A percentile compares a stretch with the other conserved stretches of the same genome.
These are phyloP conservation scores for Chromis chromis DNA, from an alignment of 2,797 vertebrate species.

Conservation along the genomic window DNA sequence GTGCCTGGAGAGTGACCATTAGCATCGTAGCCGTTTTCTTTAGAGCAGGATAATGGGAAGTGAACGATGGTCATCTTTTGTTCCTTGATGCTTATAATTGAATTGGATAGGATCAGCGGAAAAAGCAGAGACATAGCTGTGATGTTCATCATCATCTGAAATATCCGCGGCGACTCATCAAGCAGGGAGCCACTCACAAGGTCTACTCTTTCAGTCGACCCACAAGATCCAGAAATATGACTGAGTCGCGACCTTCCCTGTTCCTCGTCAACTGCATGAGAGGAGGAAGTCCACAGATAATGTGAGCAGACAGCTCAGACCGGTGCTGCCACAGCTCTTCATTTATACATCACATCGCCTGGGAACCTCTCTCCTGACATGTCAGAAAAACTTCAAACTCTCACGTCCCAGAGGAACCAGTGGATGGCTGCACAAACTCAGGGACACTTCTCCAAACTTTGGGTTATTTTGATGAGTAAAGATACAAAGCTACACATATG, in stretches of 20 bases:
- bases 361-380: slow-evolving; percentile 49
- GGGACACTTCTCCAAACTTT: slow-evolving; percentile 10
- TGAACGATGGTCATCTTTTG: slow-evolving; percentile 38
- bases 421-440: slow-evolving; percentile 41
- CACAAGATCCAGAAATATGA: slow-evolving; percentile 24
- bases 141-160: slow-evolving; percentile 18
- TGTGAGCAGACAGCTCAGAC: slow-evolving; percentile 65
- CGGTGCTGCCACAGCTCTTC: slow-evolving; percentile 60
- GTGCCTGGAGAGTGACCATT: slow-evolving; percentile 66
- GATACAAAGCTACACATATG: not conserved
- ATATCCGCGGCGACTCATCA: slow-evolving; percentile 21
- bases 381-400: slow-evolving; percentile 55
- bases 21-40: slow-evolving; percentile 45
- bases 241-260: slow-evolving; percentile 51
- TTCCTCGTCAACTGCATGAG: slow-evolving; percentile 14
- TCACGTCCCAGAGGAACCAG: slow-evolving; percentile 21
- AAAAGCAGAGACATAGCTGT: slow-evolving; percentile 18
- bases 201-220: slow-evolving; percentile 36
- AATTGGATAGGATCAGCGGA: slow-evolving; percentile 25
- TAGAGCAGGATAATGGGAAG: slow-evolving; percentile 43
- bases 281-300: slow-evolving; percentile 48
- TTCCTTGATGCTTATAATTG: slow-evolving; percentile 38
- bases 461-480: slow-evolving; percentile 17
- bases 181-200: slow-evolving; percentile 16
- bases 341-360: slow-evolving; percentile 64